Conservation (phyloP, 2,113 vertebrate genomes). For the Centropristis striata region DNA sequence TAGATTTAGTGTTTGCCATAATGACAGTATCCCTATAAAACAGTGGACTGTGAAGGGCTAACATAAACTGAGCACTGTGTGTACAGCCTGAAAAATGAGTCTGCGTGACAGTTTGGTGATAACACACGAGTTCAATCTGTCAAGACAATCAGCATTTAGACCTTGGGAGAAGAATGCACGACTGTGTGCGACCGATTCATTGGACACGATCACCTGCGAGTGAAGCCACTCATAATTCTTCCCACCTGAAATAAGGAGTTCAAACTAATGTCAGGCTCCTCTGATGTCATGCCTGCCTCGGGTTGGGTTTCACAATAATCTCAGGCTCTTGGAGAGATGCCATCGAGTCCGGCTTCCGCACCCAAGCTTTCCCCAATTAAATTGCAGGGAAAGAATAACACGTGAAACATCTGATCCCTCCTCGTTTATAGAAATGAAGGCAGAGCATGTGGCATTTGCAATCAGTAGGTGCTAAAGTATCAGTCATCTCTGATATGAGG, state of each 20-base stretch:
- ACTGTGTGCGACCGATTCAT: slow-evolving; percentile 79
- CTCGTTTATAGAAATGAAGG: slow-evolving; percentile 62
- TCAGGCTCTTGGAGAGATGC: slow-evolving; percentile 73
- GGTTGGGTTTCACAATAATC: slow-evolving; percentile 85
- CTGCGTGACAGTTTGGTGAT: slow-evolving; percentile 77
- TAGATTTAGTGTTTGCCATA: slow-evolving; percentile 47
- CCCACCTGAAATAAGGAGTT: slow-evolving; percentile 83
- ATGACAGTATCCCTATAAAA: slow-evolving; percentile 71
- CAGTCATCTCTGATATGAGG: slow-evolving; percentile 41
- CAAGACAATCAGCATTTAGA: slow-evolving; percentile 78
- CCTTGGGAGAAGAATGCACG: slow-evolving; percentile 68
- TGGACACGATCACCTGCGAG: slow-evolving; percentile 81
- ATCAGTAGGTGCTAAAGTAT: slow-evolving; percentile 62
- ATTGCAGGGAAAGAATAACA: slow-evolving; percentile 75
- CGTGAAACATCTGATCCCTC: slow-evolving; percentile 61
- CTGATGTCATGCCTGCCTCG: slow-evolving; percentile 83
- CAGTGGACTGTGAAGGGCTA: slow-evolving; percentile 66
- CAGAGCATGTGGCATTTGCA: slow-evolving; percentile 43
- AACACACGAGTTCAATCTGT: slow-evolving; percentile 82
- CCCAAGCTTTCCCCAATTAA: slow-evolving; percentile 75
- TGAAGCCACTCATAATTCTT: slow-evolving; percentile 81
- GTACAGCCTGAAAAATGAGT: slow-evolving; percentile 72
- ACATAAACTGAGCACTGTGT: slow-evolving; percentile 65
- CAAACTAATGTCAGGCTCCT: slow-evolving; percentile 80
- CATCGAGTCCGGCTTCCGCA: slow-evolving; percentile 66